A percentile compares a stretch with the other conserved stretches of the same genome.
Conservation (phyloP, 2,113 vertebrate species). For the Bufo bufo region DNA sequence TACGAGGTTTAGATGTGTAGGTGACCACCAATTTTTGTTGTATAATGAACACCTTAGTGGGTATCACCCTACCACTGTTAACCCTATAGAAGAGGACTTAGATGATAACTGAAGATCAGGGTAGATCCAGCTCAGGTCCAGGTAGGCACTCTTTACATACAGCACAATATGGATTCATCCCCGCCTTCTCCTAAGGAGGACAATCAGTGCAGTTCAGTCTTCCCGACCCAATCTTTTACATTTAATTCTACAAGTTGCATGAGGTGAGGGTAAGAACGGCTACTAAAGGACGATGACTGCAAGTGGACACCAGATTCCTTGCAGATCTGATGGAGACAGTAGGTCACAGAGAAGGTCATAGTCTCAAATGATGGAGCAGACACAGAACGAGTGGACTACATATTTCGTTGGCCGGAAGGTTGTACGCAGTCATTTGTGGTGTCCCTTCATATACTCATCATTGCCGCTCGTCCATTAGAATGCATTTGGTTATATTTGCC, state of each 20-base stretch:
- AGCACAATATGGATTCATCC: not conserved
- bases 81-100: not conserved
- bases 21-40: not conserved
- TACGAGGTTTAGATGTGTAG: no score
- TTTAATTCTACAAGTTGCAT: not conserved
- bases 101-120: not conserved
- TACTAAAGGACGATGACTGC: not conserved
- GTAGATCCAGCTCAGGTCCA: no score
- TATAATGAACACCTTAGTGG: not conserved
- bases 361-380: not conserved
- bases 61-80: not conserved
- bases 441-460: constrained; percentile 11
- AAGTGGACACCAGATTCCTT: not conserved
- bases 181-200: not conserved
- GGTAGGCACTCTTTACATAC: not conserved
- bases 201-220: not conserved
- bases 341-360: not conserved
- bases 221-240: not conserved
- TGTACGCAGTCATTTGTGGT: not conserved
- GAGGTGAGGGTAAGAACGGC: not conserved
- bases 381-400: not conserved
- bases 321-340: not conserved
- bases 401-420: not conserved
- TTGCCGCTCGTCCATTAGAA: constrained; percentile 14
- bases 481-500: not conserved